phyloP scores from a whole-genome alignment of 37 sponge, comb jelly and placozoan genomes.

The Beroe forskalii region DNA sequence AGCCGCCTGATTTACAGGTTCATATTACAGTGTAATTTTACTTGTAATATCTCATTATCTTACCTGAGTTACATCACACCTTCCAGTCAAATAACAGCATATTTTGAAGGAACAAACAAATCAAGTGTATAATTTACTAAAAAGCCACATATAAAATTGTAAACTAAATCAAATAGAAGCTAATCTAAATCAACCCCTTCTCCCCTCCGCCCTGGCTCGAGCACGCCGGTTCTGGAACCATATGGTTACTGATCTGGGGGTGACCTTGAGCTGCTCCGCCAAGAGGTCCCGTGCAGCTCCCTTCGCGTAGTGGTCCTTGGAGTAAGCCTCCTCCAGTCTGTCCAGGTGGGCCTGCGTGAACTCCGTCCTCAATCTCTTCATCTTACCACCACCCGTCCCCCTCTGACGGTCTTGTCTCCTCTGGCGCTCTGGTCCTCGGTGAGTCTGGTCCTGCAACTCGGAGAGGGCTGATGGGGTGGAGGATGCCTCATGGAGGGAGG shows the following conservation, averaged over 20 bases:
- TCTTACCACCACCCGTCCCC: background rate
- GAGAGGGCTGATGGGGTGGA: background rate
- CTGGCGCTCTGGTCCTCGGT: background rate
- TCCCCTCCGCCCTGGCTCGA: background rate
- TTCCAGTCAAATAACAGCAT: too few relatives aligned
- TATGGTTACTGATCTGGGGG: constrained; percentile 26
- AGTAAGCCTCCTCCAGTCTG: constrained; percentile 8
- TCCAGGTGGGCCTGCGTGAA: constrained; percentile 26
- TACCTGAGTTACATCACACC: too few relatives aligned
- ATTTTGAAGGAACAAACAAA: too few relatives aligned
- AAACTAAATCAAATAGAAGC: background rate
- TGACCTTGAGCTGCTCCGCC: constrained; percentile 36
- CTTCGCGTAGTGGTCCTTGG: background rate
- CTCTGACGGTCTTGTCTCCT: background rate
- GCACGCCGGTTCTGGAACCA: constrained; percentile 64
- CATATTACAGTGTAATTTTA: background rate
- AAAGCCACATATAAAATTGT: background rate
- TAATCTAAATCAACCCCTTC: background rate
- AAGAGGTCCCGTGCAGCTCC: background rate
- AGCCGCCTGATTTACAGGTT: background rate
- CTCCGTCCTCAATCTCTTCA: constrained; percentile 36
- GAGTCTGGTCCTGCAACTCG: background rate
- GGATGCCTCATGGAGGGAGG: background rate
- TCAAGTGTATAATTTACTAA: too few relatives aligned
- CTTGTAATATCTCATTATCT: background rate